These are phyloP conservation scores for Sphaerophoria rueppellii DNA, from an alignment of 2,888 invertebrate species.

Conservation along the genomic window DNA sequence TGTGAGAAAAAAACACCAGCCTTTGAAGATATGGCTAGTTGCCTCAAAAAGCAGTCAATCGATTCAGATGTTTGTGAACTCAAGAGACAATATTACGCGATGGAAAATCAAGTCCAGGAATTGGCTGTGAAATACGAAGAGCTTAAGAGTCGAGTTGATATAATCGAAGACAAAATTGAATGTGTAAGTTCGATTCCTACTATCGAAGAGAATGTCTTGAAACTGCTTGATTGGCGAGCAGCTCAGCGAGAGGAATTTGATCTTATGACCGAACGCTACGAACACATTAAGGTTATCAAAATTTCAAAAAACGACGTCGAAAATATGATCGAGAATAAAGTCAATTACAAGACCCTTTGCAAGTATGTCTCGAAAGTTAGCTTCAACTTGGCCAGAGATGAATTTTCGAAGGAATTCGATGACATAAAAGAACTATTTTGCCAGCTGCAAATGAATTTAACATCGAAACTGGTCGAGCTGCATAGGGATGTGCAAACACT, in stretches of 20 bases:
- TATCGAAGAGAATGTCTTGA: slow-evolving; percentile 2
- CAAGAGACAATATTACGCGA: slow-evolving; percentile 14
- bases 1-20: background rate
- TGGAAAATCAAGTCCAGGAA: slow-evolving; percentile 49
- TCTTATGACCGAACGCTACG: slow-evolving; percentile 38
- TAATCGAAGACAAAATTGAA: background rate
- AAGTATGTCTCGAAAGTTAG: slow-evolving; percentile 20
- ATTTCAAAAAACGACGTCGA: slow-evolving; percentile 42
- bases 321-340: slow-evolving; percentile 37
- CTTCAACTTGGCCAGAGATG: slow-evolving; percentile 14
- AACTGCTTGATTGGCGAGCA: slow-evolving; percentile 42
- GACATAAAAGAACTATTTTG: slow-evolving; percentile 45
- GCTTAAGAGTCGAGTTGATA: slow-evolving; percentile 11
- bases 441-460: slow-evolving; percentile 38
- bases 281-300: slow-evolving; percentile 44
- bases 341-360: slow-evolving; percentile 38
- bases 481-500: slow-evolving; percentile 44
- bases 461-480: slow-evolving; percentile 29
- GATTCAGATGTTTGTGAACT: slow-evolving; percentile 44
- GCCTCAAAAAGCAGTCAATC: slow-evolving; percentile 16
- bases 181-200: background rate
- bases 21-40: slow-evolving; percentile 15
- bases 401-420: slow-evolving; percentile 28
- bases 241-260: slow-evolving; percentile 40
- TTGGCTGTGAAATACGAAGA: background rate